These are phyloP conservation scores for Lordiphosa andalusiaca DNA, from an alignment of 2,888 invertebrate genomes.

Conservation along the genomic window DNA sequence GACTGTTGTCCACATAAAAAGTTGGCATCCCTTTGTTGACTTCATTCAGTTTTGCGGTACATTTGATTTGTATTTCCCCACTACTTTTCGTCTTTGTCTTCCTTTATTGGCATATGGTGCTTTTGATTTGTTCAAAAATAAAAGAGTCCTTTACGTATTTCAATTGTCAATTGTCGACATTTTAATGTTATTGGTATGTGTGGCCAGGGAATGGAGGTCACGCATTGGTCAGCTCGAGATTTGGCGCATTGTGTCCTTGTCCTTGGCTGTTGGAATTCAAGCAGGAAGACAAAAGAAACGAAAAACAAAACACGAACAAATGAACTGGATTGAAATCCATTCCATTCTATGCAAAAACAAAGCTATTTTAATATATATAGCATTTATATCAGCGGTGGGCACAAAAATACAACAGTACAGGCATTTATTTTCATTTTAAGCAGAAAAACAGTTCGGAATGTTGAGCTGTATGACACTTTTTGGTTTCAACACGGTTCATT, in stretches of 20 bases:
- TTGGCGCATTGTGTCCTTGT: constrained; percentile 20
- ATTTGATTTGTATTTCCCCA: constrained; percentile 66
- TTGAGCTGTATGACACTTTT: too few species aligned
- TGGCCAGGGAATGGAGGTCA: constrained; percentile 21
- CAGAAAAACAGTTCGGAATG: too few species aligned
- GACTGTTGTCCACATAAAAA: constrained; percentile 1
- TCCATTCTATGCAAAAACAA: too few species aligned
- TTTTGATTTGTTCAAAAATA: constrained; percentile 26
- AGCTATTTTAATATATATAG: too few species aligned
- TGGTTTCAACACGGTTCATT: too few species aligned
- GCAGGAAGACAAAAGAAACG: background rate
- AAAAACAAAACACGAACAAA: background rate
- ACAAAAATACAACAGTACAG: too few species aligned
- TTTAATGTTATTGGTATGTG: constrained; percentile 56
- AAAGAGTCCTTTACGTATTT: constrained; percentile 33
- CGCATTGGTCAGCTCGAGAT: constrained; percentile 22
- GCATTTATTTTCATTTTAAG: too few species aligned
- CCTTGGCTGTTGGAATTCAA: background rate
- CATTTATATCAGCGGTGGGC: too few species aligned
- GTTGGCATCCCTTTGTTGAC: constrained; percentile 58
- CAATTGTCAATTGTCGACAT: constrained; percentile 57
- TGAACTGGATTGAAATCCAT: too few species aligned
- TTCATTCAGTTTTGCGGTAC: constrained; percentile 73
- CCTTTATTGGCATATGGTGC: constrained; percentile 41
- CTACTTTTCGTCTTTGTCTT: constrained; percentile 39